Conservation (phyloP, 1,140 invertebrate genomes). For the Muscidifurax raptorellus region DNA sequence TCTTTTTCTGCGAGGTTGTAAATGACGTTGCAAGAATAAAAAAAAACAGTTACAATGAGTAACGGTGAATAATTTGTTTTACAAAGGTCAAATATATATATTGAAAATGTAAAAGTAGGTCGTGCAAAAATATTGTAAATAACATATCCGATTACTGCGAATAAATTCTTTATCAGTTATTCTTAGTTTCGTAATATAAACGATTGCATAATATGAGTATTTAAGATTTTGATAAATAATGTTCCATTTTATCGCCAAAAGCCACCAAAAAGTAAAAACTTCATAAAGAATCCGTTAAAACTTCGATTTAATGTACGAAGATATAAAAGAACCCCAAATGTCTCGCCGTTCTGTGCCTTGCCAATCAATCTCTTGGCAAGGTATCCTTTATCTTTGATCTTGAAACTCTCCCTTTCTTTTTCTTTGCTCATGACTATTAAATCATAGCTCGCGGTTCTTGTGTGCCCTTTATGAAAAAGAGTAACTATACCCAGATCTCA, state of each 20-base stretch:
- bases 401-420: not conserved
- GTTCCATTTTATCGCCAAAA: too few relatives aligned
- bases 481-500: not conserved
- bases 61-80: not conserved
- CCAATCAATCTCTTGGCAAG: constrained; percentile 29
- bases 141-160: not conserved
- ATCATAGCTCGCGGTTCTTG: not conserved
- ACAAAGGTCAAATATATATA: not conserved
- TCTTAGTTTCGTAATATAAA: too few relatives aligned
- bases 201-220: too few relatives aligned
- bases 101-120: not conserved
- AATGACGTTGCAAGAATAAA: not conserved
- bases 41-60: not conserved
- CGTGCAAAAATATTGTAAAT: not conserved
- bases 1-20: not conserved
- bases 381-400: constrained; percentile 36
- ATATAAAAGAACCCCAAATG: too few relatives aligned
- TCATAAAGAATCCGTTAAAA: not conserved
- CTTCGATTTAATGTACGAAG: not conserved
- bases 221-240: too few relatives aligned
- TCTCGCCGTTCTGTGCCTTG: not conserved
- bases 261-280: too few relatives aligned
- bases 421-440: constrained; percentile 9
- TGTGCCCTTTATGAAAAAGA: not conserved
- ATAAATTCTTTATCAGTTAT: too few relatives aligned